Percentiles rank a stretch among this genome's conserved stretches.
phyloP scores from a whole-genome alignment of 2,888 invertebrate genomes.

The Andrena trimmerana region DNA sequence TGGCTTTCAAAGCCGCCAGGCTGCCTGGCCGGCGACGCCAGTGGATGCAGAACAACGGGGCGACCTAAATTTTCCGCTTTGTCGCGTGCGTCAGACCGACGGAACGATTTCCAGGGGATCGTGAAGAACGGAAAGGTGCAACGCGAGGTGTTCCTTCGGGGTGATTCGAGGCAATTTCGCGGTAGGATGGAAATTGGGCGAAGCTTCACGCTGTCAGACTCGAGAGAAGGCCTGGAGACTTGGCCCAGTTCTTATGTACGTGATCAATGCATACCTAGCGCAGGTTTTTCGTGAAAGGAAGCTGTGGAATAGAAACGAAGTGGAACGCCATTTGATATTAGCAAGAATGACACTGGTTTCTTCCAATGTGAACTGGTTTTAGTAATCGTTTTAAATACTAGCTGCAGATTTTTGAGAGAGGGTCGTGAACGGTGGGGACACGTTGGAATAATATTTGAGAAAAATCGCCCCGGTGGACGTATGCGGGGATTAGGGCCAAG shows the following conservation, averaged over 20 bases:
- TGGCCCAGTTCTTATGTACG: too few relatives aligned
- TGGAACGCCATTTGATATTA: too few relatives aligned
- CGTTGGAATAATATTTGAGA: conserved; percentile 48
- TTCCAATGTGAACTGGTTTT: too few relatives aligned
- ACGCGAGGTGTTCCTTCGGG: conserved; percentile 21
- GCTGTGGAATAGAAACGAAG: too few relatives aligned
- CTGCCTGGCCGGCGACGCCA: background rate
- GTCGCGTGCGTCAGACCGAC: conserved; percentile 69
- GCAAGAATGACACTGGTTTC: too few relatives aligned
- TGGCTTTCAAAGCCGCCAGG: conserved; percentile 69
- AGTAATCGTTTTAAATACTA: too few relatives aligned
- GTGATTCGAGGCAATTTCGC: conserved; percentile 43
- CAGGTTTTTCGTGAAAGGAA: too few relatives aligned
- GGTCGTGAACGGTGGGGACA: background rate
- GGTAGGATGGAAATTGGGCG: conserved; percentile 27
- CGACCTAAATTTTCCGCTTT: conserved; percentile 81
- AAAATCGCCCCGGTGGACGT: conserved; percentile 17
- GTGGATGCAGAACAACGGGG: conserved; percentile 36
- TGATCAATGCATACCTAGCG: background rate
- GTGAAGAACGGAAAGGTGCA: conserved; percentile 23
- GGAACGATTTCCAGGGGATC: conserved; percentile 20
- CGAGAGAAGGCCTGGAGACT: background rate
- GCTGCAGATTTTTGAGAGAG: background rate
- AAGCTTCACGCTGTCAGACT: conserved; percentile 14
- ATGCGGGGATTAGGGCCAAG: conserved; percentile 18